A percentile compares a stretch with the other conserved stretches of the same genome.
Conservation (phyloP, 2,113 vertebrate species). For the Acrocephalus kingi region DNA sequence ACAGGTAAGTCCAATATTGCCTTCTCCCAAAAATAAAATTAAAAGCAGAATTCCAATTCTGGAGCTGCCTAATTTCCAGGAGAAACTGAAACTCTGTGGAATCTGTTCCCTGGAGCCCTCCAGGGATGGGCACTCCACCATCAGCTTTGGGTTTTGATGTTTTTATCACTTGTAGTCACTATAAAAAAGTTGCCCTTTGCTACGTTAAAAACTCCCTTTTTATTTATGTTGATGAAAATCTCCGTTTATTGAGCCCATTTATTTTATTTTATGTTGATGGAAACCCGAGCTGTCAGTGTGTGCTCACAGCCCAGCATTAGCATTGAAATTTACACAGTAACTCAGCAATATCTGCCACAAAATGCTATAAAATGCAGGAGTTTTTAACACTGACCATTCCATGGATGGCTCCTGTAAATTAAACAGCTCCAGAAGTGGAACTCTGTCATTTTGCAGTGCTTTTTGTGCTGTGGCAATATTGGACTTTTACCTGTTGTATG, state of each 20-base stretch:
- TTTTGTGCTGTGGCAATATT: background rate
- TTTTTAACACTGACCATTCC: background rate
- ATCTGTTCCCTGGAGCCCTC: background rate
- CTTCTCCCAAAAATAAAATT: background rate
- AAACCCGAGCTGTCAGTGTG: background rate
- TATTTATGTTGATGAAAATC: background rate
- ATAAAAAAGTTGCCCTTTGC: background rate
- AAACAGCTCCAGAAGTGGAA: background rate
- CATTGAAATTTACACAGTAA: background rate
- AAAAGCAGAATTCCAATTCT: background rate
- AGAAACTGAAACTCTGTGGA: background rate
- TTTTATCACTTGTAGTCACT: background rate
- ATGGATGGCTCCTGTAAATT: background rate
- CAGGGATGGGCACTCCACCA: background rate
- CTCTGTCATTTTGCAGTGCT: background rate
- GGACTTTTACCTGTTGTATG: background rate
- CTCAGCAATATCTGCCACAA: background rate
- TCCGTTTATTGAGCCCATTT: background rate
- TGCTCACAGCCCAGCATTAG: background rate
- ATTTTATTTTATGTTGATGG: background rate
- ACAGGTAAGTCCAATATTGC: background rate
- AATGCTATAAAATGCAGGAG: accelerated
- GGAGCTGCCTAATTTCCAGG: background rate
- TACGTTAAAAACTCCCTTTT: background rate
- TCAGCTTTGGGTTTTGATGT: background rate